phyloP scores from a whole-genome alignment of 2,113 vertebrate genomes.

The Peromyscus leucopus region DNA sequence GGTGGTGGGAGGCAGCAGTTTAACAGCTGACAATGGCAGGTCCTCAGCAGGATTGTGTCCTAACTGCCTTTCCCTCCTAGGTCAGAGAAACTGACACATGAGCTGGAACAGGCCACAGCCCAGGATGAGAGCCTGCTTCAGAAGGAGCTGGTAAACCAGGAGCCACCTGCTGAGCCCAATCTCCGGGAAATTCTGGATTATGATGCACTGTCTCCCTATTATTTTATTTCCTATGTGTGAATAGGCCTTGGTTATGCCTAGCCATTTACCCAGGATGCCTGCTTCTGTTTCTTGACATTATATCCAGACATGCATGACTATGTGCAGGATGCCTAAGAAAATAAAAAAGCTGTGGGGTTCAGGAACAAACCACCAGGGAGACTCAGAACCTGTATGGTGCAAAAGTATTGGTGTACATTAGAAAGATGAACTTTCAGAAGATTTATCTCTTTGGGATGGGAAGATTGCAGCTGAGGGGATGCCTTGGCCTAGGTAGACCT shows the following conservation, averaged over 20 bases:
- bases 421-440: neutral
- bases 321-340: neutral
- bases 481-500: neutral
- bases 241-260: neutral
- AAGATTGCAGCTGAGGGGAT: neutral
- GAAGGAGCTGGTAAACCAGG: slow-evolving; percentile 93
- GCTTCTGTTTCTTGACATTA: neutral
- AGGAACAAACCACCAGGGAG: neutral
- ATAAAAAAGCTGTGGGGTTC: neutral
- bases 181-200: neutral
- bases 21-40: neutral
- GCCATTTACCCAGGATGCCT: neutral
- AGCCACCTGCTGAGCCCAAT: neutral
- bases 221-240: neutral
- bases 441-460: neutral
- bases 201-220: neutral
- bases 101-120: slow-evolving; percentile 91
- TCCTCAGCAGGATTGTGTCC: neutral
- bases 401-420: too few species aligned
- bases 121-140: slow-evolving; percentile 94
- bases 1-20: neutral
- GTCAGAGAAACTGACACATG: slow-evolving; percentile 90
- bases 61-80: slow-evolving; percentile 79
- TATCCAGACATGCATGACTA: neutral
- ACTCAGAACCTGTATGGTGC: neutral